Conservation (phyloP, 2,797 vertebrate genomes). For the Lutjanus argentimaculatus region DNA sequence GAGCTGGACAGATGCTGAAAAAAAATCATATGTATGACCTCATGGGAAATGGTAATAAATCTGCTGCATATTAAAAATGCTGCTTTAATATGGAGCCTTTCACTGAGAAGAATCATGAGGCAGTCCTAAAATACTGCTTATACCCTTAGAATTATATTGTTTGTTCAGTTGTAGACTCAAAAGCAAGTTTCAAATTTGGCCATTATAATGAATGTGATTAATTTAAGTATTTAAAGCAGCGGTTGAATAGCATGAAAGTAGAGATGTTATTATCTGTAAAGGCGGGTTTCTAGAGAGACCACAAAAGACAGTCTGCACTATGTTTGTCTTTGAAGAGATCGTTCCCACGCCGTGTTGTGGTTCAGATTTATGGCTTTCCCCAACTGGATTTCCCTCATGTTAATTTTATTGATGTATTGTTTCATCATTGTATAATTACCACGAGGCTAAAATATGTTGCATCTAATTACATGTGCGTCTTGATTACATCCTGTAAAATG, state of each 20-base stretch:
- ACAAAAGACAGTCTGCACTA: conserved; percentile 43
- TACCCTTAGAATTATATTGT: neutral
- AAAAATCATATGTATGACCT: conserved; percentile 24
- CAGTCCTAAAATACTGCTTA: conserved; percentile 8
- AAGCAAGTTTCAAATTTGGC: neutral
- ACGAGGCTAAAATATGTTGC: conserved; percentile 9
- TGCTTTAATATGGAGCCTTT: conserved; percentile 16
- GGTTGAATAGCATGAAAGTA: neutral
- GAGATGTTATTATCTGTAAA: conserved; percentile 34
- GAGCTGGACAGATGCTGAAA: conserved; percentile 15
- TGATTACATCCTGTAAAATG: conserved; percentile 31
- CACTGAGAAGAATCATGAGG: neutral
- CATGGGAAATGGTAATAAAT: conserved; percentile 37
- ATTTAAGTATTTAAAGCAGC: neutral
- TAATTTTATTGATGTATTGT: conserved; percentile 33
- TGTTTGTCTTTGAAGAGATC: conserved; percentile 15
- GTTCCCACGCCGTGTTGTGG: conserved; percentile 51
- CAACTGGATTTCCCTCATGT: conserved; percentile 29
- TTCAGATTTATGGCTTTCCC: conserved; percentile 23
- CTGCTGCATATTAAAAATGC: conserved; percentile 12
- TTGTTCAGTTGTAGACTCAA: neutral
- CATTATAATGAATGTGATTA: neutral
- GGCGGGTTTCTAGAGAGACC: conserved; percentile 45
- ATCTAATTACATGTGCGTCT: conserved; percentile 24
- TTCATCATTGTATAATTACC: conserved; percentile 35